A percentile compares a stretch with the other conserved stretches of the same genome.
phyloP scores from a whole-genome alignment of 2,113 vertebrate species.

The Corvus hawaiiensis region DNA sequence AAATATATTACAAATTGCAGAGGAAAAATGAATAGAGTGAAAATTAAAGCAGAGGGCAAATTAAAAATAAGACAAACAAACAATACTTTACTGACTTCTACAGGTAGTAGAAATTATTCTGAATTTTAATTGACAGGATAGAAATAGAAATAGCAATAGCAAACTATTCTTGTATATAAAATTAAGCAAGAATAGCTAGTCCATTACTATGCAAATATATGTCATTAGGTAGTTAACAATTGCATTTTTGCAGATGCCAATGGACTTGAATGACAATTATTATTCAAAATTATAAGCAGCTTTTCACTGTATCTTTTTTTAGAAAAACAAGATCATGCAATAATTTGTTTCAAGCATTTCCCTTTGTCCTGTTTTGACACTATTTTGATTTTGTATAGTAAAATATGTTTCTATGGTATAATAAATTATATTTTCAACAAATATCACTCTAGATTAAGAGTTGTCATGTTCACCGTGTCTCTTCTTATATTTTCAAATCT shows the following conservation, averaged over 20 bases:
- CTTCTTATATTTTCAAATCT: not conserved
- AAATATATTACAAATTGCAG: not conserved
- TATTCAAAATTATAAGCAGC: constrained; percentile 38
- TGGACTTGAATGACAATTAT: constrained; percentile 53
- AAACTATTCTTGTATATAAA: constrained; percentile 49
- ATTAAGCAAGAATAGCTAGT: constrained; percentile 51
- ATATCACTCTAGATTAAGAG: not conserved
- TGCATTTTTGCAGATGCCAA: constrained; percentile 59
- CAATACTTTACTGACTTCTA: constrained; percentile 19
- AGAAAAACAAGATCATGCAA: constrained; percentile 32
- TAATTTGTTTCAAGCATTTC: constrained; percentile 28
- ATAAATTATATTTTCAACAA: not conserved
- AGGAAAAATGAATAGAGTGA: not conserved
- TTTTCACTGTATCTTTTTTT: constrained; percentile 38
- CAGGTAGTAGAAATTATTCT: constrained; percentile 30
- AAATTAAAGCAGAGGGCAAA: not conserved
- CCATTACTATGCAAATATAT: constrained; percentile 72
- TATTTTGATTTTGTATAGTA: not conserved
- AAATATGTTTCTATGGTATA: not conserved
- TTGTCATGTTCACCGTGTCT: not conserved
- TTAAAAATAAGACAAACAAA: constrained; percentile 31
- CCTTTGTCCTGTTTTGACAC: not conserved
- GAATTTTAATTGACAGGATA: constrained; percentile 38
- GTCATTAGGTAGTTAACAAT: constrained; percentile 68
- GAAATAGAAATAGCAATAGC: constrained; percentile 55